Percentiles rank a stretch among this genome's conserved stretches.
These are phyloP conservation scores for Tragopan temminckii DNA, from an alignment of 2,797 vertebrate species.

Conservation along the genomic window DNA sequence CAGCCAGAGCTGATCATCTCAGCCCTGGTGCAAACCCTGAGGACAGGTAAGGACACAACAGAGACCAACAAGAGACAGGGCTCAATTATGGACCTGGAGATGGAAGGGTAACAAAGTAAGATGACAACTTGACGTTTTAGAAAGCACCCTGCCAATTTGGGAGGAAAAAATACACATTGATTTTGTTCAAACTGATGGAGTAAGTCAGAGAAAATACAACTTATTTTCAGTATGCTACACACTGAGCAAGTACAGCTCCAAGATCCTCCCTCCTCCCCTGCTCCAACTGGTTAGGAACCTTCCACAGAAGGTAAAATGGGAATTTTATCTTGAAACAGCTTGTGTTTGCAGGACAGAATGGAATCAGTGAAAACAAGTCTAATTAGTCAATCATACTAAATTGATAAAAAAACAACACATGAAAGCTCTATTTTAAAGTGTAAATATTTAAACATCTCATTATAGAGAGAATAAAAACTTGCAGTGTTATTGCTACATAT, in stretches of 20 bases:
- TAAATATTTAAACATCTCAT: slow-evolving; percentile 15
- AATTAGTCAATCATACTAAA: not conserved
- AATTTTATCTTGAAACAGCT: slow-evolving; percentile 34
- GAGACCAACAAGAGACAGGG: not conserved
- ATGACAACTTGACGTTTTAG: not conserved
- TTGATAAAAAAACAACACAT: not conserved
- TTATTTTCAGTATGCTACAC: not conserved
- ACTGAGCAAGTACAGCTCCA: rapidly evolving
- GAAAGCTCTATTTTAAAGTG: slow-evolving; percentile 7
- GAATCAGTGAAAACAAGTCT: slow-evolving; percentile 22
- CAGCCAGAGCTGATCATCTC: not conserved
- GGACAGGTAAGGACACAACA: rapidly evolving
- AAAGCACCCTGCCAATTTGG: not conserved
- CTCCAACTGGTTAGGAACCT: not conserved
- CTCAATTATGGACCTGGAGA: not conserved
- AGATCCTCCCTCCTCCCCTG: not conserved
- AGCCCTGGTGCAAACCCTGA: rapidly evolving
- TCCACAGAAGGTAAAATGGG: not conserved
- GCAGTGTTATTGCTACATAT: not conserved
- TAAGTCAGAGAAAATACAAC: not conserved
- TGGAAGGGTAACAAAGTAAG: not conserved
- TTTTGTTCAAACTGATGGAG: not conserved
- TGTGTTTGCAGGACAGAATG: slow-evolving; percentile 18
- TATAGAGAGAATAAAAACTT: not conserved
- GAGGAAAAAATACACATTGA: not conserved